Evolutionary conservation across 2,113 vertebrate species (phyloP), one percentile per base, ranked within the genome.

Genomic region (Calcarius ornatus): DNA sequence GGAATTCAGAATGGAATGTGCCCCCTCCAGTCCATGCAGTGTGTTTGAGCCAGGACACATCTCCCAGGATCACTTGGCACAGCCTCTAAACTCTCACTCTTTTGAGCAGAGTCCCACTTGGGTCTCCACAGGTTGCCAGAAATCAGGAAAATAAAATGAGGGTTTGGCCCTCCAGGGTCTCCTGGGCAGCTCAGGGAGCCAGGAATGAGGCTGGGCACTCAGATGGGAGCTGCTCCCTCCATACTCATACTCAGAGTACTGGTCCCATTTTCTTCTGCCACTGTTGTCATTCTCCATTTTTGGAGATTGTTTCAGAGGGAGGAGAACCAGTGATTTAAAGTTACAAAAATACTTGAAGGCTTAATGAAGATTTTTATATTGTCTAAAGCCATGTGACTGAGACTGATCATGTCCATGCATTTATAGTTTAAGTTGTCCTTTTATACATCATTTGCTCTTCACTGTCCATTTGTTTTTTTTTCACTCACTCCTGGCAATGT

Each of bases 191-290:
- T 59, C 21, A 0, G 31, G 54, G 8, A 59, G 64, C 56, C 2
- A 2, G 38, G 33, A 61, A 59, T 27, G 20, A 75, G 60, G 56
- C 56, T 68, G 73, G 22, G 19, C 1, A 0, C 30, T 78, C 0
- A 0, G 15, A 27, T 0, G 0, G 21, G 53, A 78, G 68, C 54
- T 60, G 30, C 50, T 77, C 8, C 8, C 33, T 42, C 27, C 17
- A 25, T 35, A 12, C 15, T 18, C 17, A 25, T 35, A 12, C 15
- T 18, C 24, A 15, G 16, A 38, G 33, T 23, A 22, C 22, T n/a
- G 28, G 19, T 77, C 33, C 37, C 5, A 2, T 77, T 86, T 77
- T 30, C 45, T 86, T 91, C 50, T 73, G 68, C 31, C 25, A 3
- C 22, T 54, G 59, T 50, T 88, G 30, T 75, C 37, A 15, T 28